These are phyloP conservation scores for Napeogenes inachia DNA, from an alignment of 2,888 invertebrate species.

Conservation along the genomic window DNA sequence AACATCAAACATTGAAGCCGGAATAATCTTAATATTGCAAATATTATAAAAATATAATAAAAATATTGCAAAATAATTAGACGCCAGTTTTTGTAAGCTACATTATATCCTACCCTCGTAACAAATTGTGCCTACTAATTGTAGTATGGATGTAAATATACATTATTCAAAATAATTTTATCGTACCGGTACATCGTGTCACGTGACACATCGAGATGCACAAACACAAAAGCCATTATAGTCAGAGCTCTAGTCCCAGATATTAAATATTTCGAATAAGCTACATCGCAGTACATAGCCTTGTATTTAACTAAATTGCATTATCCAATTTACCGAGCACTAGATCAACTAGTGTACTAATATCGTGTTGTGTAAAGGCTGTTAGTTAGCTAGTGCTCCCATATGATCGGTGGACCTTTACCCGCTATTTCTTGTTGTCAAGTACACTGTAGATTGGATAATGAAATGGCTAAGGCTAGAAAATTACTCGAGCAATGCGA, in stretches of 20 bases:
- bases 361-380: too few relatives aligned
- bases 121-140: too few relatives aligned
- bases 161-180: neutral
- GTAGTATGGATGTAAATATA: slow-evolving; percentile 18
- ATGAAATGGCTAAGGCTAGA: too few relatives aligned
- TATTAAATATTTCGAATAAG: slow-evolving; percentile 58
- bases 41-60: slow-evolving; percentile 12
- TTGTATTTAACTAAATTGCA: too few relatives aligned
- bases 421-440: too few relatives aligned
- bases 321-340: too few relatives aligned
- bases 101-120: neutral
- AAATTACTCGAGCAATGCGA: slow-evolving; percentile 45
- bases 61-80: slow-evolving; percentile 14
- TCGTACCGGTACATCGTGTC: neutral
- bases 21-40: neutral
- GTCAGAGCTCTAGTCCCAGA: slow-evolving; percentile 73
- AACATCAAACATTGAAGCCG: slow-evolving; percentile 8
- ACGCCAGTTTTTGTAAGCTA: slow-evolving; percentile 8
- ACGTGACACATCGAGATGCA: slow-evolving; percentile 36
- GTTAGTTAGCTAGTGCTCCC: too few relatives aligned
- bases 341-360: too few relatives aligned
- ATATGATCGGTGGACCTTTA: too few relatives aligned
- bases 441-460: neutral
- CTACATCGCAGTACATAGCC: neutral
- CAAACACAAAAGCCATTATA: slow-evolving; percentile 59